These are phyloP conservation scores for Scaptomyza flava DNA, from an alignment of 2,888 invertebrate genomes.

Conservation along the genomic window DNA sequence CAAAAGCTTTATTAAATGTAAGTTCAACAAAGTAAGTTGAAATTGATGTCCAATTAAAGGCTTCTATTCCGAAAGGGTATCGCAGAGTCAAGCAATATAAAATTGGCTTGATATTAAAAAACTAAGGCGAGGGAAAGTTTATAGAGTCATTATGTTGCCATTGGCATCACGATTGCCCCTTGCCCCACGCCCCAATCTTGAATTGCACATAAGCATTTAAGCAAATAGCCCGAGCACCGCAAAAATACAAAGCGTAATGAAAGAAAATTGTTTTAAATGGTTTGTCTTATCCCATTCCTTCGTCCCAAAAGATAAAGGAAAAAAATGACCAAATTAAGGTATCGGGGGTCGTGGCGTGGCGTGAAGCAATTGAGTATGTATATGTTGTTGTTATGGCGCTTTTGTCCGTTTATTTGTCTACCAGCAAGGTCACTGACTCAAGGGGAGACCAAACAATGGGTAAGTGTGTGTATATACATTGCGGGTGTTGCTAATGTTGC, in stretches of 20 bases:
- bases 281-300: neutral
- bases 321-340: neutral
- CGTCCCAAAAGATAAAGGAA: neutral
- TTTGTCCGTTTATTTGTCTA: slow-evolving; percentile 10
- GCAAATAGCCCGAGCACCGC: slow-evolving; percentile 53
- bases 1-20: no score
- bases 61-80: no score
- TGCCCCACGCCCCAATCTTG: slow-evolving; percentile 26
- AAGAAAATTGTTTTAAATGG: slow-evolving; percentile 66
- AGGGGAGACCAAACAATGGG: neutral
- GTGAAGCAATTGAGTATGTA: neutral
- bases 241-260: slow-evolving; percentile 54
- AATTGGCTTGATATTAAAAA: no score
- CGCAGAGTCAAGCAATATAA: no score
- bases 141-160: slow-evolving; percentile 42
- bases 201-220: slow-evolving; percentile 59
- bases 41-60: no score
- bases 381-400: slow-evolving; percentile 25
- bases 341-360: neutral
- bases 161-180: slow-evolving; percentile 23
- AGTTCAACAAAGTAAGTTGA: no score
- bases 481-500: slow-evolving; percentile 22
- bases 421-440: slow-evolving; percentile 43
- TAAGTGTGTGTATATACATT: slow-evolving; percentile 13
- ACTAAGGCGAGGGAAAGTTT: slow-evolving; percentile 9